Evolutionary conservation across 2,113 vertebrate genomes (phyloP).

Genomic region (Labeo rohita): DNA sequence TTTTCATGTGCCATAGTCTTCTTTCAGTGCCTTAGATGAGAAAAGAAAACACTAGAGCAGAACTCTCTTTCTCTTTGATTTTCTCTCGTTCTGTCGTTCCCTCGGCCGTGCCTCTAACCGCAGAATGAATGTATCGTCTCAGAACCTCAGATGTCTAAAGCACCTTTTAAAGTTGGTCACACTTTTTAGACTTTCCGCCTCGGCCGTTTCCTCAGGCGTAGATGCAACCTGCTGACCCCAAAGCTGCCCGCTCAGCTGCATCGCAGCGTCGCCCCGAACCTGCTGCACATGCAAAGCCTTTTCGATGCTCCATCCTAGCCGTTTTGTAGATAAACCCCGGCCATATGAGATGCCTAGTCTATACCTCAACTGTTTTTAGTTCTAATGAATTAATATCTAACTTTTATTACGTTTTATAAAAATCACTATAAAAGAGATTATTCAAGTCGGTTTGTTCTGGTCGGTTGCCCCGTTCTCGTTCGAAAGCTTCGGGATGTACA

Average conservation of each 20-base stretch:
- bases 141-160: constrained; percentile 73
- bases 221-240: constrained; percentile 68
- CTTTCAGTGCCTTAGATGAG: constrained; percentile 81
- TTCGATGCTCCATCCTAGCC: background rate
- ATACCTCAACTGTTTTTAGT: constrained; percentile 71
- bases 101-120: constrained; percentile 76
- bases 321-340: constrained; percentile 40
- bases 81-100: constrained; percentile 30
- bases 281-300: constrained; percentile 52
- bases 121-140: constrained; percentile 77
- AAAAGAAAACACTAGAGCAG: constrained; percentile 64
- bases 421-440: constrained; percentile 18
- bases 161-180: constrained; percentile 66
- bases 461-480: background rate
- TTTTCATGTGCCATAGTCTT: constrained; percentile 74
- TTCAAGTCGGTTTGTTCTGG: background rate
- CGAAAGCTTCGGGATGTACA: constrained; percentile 20
- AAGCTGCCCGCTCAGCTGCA: constrained; percentile 56
- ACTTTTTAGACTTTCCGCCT: constrained; percentile 61
- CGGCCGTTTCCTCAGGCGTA: constrained; percentile 48
- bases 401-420: background rate
- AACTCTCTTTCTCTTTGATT: constrained; percentile 57
- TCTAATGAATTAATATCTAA: constrained; percentile 34
- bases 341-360: constrained; percentile 54
- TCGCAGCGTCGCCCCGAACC: constrained; percentile 34